phyloP scores from a whole-genome alignment of 2,113 vertebrate species.

The Apteryx mantelli region DNA sequence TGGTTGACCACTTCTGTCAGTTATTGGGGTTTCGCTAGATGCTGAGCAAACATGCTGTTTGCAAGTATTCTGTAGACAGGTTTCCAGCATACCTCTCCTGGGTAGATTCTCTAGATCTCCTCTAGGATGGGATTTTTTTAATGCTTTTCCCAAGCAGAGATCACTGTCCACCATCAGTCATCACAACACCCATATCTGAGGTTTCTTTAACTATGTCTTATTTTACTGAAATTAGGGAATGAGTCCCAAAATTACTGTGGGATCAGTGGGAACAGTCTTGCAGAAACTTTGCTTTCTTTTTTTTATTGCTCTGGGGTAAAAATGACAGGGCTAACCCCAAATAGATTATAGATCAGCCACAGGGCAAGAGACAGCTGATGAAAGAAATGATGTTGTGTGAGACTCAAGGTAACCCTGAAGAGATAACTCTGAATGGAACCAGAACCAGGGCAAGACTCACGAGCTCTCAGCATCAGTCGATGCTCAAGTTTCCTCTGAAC shows the following conservation, averaged over 20 bases:
- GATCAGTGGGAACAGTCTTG: not conserved
- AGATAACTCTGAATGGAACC: not conserved
- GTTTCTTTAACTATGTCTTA: not conserved
- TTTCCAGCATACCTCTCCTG: fast-evolving
- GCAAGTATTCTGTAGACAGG: not conserved
- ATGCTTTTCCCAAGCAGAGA: not conserved
- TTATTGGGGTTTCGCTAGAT: not conserved
- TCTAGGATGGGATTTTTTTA: not conserved
- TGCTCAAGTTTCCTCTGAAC: not conserved
- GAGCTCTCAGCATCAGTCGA: not conserved
- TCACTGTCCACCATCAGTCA: not conserved
- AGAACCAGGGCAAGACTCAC: not conserved
- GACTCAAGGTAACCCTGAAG: not conserved
- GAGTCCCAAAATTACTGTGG: not conserved
- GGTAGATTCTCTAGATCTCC: not conserved
- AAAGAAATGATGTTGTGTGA: not conserved
- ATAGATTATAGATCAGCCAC: not conserved
- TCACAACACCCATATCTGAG: not conserved
- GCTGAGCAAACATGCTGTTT: not conserved
- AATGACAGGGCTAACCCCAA: not conserved
- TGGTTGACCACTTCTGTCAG: not conserved
- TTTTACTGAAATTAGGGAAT: not conserved
- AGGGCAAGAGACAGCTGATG: not conserved
- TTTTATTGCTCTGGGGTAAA: not conserved
- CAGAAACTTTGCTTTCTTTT: not conserved